Conservation (phyloP, 2,888 invertebrate species). For the Copidosoma aretas region DNA sequence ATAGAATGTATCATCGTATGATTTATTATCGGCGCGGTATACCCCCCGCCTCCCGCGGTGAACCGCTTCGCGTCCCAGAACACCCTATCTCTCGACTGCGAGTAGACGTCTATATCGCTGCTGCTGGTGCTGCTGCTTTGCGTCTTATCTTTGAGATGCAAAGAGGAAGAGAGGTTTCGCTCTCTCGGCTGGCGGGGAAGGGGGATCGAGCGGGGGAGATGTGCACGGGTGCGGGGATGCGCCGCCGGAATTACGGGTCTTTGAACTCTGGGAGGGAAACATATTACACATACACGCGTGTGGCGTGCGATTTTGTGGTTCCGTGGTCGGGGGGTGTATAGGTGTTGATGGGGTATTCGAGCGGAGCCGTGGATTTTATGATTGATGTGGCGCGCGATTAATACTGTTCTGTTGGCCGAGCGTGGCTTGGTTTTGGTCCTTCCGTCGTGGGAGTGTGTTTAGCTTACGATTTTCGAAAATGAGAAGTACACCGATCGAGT, state of each 20-base stretch:
- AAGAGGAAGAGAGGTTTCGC: conserved; percentile 32
- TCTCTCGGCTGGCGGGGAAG: background rate
- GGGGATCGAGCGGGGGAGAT: conserved; percentile 7
- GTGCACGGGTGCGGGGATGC: background rate
- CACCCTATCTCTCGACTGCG: background rate
- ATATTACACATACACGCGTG: background rate
- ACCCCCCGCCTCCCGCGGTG: no score
- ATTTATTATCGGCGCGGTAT: conserved; percentile 53
- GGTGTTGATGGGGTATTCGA: no score
- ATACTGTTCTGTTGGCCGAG: background rate
- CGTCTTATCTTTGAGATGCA: conserved; percentile 40
- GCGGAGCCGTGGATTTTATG: background rate
- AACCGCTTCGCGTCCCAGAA: conserved; percentile 35
- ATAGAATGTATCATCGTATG: conserved; percentile 59
- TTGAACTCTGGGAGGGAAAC: conserved; percentile 23
- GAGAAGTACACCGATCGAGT: no score
- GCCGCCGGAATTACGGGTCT: conserved; percentile 30
- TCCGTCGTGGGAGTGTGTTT: no score
- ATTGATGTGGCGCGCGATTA: background rate
- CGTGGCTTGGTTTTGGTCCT: background rate
- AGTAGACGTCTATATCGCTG: conserved; percentile 11
- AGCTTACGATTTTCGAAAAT: no score
- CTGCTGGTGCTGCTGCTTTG: background rate
- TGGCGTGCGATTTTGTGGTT: no score
- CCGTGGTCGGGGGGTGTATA: no score